Percentiles rank a stretch among this genome's conserved stretches.
phyloP scores from a whole-genome alignment of 2,888 invertebrate species.

The Chaitophorus viminalis region DNA sequence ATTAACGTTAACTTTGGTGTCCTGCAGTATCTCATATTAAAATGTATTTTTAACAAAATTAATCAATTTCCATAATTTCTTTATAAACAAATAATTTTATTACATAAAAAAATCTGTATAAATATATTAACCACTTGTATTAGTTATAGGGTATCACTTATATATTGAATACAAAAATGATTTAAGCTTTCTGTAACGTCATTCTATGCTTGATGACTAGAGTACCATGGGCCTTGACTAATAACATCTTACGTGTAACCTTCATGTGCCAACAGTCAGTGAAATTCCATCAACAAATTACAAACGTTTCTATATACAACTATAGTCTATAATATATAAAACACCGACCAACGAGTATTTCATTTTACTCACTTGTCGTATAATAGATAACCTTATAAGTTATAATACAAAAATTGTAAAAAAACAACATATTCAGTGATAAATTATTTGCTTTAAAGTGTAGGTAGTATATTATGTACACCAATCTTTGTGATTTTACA shows the following conservation, averaged over 20 bases:
- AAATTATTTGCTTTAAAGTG: slow-evolving; percentile 36
- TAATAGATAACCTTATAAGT: slow-evolving; percentile 46
- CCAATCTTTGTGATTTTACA: slow-evolving; percentile 17
- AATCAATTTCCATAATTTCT: neutral
- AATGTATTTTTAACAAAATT: too few relatives aligned
- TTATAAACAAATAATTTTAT: neutral
- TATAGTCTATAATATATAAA: slow-evolving; percentile 34
- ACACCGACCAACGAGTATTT: slow-evolving; percentile 22
- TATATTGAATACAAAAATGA: slow-evolving; percentile 7
- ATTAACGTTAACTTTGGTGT: too few relatives aligned
- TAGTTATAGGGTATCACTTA: slow-evolving; percentile 14
- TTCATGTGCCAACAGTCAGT: slow-evolving; percentile 58
- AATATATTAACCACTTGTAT: neutral
- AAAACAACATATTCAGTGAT: slow-evolving; percentile 30
- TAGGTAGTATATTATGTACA: slow-evolving; percentile 6
- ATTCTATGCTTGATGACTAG: slow-evolving; percentile 50
- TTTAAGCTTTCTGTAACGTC: slow-evolving; percentile 48
- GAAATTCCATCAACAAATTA: slow-evolving; percentile 54
- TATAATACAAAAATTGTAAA: slow-evolving; percentile 48
- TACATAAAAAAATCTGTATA: neutral
- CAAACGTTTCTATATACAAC: slow-evolving; percentile 40
- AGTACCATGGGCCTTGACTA: slow-evolving; percentile 46
- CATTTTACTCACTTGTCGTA: slow-evolving; percentile 29
- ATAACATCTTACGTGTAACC: slow-evolving; percentile 52
- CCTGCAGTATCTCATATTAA: too few relatives aligned